phyloP scores from a whole-genome alignment of 2,113 vertebrate species.

The Sylvia atricapilla region DNA sequence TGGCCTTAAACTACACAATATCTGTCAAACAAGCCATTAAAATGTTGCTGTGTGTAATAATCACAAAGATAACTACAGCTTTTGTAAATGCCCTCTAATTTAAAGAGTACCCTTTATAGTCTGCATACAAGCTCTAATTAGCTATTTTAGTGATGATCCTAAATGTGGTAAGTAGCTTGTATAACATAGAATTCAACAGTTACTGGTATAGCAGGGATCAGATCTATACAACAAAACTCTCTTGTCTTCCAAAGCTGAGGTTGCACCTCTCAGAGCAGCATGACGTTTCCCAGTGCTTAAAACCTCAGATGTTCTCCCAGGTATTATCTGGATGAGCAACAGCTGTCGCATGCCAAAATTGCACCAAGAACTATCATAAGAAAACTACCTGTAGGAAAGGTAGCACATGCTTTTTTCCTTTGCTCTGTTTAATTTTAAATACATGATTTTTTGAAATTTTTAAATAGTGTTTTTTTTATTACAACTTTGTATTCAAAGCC shows the following conservation, averaged over 20 bases:
- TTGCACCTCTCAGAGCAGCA: neutral
- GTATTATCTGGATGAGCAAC: fast-evolving
- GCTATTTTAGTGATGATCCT: neutral
- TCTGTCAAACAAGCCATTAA: constrained; percentile 15
- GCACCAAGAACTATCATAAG: neutral
- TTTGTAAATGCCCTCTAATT: neutral
- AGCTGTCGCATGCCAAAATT: neutral
- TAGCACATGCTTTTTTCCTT: neutral
- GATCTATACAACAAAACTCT: neutral
- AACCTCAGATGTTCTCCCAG: neutral
- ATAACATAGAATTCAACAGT: neutral
- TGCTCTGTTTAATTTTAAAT: neutral
- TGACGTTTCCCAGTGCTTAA: neutral
- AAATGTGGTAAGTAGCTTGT: neutral
- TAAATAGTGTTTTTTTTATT: neutral
- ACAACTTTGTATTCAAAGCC: neutral
- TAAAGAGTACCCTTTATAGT: neutral
- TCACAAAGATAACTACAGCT: neutral
- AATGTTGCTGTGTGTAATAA: neutral
- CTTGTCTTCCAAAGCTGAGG: neutral
- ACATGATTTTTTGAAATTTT: neutral
- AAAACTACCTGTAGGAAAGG: neutral
- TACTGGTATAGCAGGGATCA: neutral
- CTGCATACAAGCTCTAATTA: neutral
- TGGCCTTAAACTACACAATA: neutral